Percentiles rank a stretch among this genome's conserved stretches.
Conservation (phyloP, 2,888 invertebrate genomes). For the Odontomyia ornata region DNA sequence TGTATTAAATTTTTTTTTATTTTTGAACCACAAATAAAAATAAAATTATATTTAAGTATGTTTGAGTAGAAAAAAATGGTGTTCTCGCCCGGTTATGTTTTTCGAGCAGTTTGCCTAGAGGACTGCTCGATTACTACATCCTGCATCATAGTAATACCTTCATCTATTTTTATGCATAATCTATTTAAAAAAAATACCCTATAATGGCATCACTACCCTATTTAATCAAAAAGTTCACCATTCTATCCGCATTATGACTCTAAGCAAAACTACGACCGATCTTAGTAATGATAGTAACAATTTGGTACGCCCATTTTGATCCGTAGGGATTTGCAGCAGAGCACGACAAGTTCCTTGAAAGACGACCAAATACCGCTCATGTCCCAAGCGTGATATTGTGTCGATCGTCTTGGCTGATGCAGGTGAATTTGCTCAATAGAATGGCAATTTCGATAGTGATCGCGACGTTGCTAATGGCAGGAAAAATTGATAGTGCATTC, state of each 20-base stretch:
- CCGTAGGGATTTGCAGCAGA: slow-evolving; percentile 20
- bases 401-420: slow-evolving; percentile 18
- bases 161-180: too few relatives aligned
- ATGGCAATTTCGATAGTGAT: slow-evolving; percentile 44
- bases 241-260: neutral
- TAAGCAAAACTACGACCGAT: slow-evolving; percentile 27
- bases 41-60: too few relatives aligned
- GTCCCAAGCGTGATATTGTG: neutral
- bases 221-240: neutral
- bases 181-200: neutral
- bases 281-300: slow-evolving; percentile 40
- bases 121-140: too few relatives aligned
- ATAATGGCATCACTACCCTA: slow-evolving; percentile 1
- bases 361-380: neutral
- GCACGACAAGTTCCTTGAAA: neutral
- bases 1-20: too few relatives aligned
- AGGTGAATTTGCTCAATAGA: slow-evolving; percentile 42
- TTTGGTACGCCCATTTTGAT: slow-evolving; percentile 39
- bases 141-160: too few relatives aligned
- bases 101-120: too few relatives aligned
- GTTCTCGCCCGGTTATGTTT: too few relatives aligned
- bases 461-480: slow-evolving; percentile 36
- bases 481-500: slow-evolving; percentile 35
- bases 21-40: too few relatives aligned
- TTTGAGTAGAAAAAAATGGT: too few relatives aligned